A percentile compares a stretch with the other conserved stretches of the same genome.
Conservation (phyloP, 2,113 vertebrate genomes). For the Orthonyx spaldingii region DNA sequence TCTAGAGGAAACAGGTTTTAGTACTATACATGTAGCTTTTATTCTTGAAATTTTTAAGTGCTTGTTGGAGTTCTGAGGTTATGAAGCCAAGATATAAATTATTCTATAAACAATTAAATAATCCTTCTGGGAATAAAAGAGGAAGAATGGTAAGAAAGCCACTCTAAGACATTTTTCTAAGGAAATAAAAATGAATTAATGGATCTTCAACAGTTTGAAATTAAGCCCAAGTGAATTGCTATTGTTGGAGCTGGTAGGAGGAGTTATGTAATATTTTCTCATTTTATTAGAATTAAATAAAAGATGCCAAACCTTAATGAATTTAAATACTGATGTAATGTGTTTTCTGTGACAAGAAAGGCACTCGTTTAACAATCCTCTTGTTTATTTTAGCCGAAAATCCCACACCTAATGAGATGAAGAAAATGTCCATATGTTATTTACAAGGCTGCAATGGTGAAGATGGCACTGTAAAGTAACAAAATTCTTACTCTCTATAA, state of each 20-base stretch:
- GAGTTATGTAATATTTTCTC: not conserved
- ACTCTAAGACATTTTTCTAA: not conserved
- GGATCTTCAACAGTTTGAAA: not conserved
- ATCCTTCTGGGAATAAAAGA: not conserved
- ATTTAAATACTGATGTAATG: not conserved
- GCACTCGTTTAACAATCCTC: not conserved
- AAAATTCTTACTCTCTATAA: not conserved
- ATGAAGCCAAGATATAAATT: not conserved
- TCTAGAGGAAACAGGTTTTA: not conserved
- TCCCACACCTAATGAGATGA: not conserved
- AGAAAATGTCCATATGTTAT: not conserved
- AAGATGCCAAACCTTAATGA: not conserved
- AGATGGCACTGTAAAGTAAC: not conserved
- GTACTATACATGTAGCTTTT: not conserved
- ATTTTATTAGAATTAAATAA: conserved; percentile 18
- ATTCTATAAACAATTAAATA: conserved; percentile 10
- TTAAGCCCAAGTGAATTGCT: conserved; percentile 5
- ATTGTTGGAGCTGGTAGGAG: not conserved
- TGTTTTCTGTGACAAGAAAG: not conserved
- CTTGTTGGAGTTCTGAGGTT: not conserved
- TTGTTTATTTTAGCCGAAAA: not conserved
- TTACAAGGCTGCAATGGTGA: not conserved
- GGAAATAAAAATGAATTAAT: conserved; percentile 11
- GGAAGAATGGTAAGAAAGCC: not conserved
- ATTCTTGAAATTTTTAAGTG: not conserved